Evolutionary conservation across 2,113 vertebrate genomes (phyloP).

Genomic region (Cyanistes caeruleus): DNA sequence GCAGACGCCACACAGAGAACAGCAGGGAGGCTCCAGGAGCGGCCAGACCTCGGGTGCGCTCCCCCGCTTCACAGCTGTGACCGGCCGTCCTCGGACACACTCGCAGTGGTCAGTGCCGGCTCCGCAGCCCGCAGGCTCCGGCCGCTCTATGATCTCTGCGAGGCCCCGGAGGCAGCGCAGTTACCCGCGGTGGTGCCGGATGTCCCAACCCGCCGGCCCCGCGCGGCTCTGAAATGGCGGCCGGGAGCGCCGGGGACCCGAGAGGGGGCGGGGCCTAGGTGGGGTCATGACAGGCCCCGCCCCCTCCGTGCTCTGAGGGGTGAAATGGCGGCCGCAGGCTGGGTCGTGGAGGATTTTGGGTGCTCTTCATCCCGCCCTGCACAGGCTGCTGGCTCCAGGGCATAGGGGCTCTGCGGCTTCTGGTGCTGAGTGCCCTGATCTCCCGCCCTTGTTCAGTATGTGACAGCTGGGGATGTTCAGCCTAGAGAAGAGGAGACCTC

Average conservation of each 20-base stretch:
- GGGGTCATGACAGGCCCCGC: rapidly evolving
- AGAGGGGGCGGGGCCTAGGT: rapidly evolving
- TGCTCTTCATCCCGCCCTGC: rapidly evolving
- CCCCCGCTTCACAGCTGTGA: background rate
- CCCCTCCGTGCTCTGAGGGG: background rate
- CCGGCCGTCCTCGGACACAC: too few relatives aligned
- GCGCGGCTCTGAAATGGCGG: background rate
- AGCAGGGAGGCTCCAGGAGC: background rate
- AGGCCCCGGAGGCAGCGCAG: rapidly evolving
- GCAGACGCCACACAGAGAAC: background rate
- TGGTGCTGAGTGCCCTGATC: too few relatives aligned
- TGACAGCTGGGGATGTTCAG: background rate
- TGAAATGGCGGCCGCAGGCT: background rate
- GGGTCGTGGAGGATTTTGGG: rapidly evolving
- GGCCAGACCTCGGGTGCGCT: too few relatives aligned
- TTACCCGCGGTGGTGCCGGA: rapidly evolving
- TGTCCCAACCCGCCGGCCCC: rapidly evolving
- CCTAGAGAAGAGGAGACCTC: background rate
- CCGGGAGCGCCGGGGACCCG: rapidly evolving
- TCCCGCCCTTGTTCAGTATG: rapidly evolving
- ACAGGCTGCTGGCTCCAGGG: rapidly evolving
- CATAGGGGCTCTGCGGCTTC: too few relatives aligned
- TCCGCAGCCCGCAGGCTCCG: background rate
- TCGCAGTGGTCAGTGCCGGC: background rate
- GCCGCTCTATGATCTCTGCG: background rate